Evolutionary conservation across 1,140 invertebrate species (phyloP).

Genomic region (Saccostrea cuccullata): DNA sequence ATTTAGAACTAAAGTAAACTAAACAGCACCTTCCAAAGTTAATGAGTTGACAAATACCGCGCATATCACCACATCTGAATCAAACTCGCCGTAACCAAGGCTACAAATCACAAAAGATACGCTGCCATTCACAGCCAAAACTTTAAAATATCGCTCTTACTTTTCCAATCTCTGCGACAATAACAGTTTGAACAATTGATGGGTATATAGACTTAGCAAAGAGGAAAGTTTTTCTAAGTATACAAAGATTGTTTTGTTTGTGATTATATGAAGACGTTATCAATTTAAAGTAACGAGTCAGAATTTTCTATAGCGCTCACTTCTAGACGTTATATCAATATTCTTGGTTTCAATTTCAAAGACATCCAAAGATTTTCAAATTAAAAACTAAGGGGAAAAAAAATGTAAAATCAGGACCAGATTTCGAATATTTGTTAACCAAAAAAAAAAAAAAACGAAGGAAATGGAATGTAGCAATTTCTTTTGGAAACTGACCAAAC

Average conservation of each 20-base stretch:
- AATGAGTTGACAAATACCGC: neutral
- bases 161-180: slow-evolving; percentile 24
- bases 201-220: slow-evolving; percentile 14
- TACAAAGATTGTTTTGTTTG: slow-evolving; percentile 5
- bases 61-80: neutral
- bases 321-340: slow-evolving; percentile 9
- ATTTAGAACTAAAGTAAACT: neutral
- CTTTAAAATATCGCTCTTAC: slow-evolving; percentile 9
- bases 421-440: slow-evolving; percentile 10
- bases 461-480: slow-evolving; percentile 12
- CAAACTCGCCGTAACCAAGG: neutral
- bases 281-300: slow-evolving; percentile 26
- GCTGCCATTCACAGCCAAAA: neutral
- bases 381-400: slow-evolving; percentile 14
- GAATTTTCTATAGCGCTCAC: neutral
- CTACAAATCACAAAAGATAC: slow-evolving; percentile 12
- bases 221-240: slow-evolving; percentile 19
- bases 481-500: slow-evolving; percentile 33
- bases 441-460: neutral
- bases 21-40: neutral
- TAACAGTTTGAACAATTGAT: slow-evolving; percentile 25
- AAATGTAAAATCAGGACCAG: neutral
- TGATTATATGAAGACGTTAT: slow-evolving; percentile 31
- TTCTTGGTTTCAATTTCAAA: slow-evolving; percentile 10
- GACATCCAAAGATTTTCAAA: slow-evolving; percentile 23